Evolutionary conservation across 2,888 invertebrate genomes (phyloP), one percentile per base, ranked within the genome.

Genomic region (Campopleginae sp.): DNA sequence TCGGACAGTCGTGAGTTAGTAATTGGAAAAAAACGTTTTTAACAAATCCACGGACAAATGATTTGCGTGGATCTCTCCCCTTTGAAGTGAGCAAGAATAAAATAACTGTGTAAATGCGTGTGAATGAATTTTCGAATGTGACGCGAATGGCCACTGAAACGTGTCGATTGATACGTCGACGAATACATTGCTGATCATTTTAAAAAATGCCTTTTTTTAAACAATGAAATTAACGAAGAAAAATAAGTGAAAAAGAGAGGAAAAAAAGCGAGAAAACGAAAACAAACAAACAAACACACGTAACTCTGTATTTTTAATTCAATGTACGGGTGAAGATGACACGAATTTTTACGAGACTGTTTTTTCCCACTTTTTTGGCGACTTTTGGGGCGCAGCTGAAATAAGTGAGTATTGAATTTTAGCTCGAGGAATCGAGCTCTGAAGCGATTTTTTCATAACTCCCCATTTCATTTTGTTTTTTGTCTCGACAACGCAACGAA

Each of bases 361-460:
- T 90, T 92, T 93, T 93, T 93, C 91, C 92, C 91, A 93, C 92
- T 93, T 93, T 94, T 93, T 93, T 93, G 93, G 94, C 93, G 93
- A 94, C 93, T 93, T 92, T 91, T 91, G 93, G 91, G 93, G 93
- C 93, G 91, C 93, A 92, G 92, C 90, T 89, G 90, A 89, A 87
- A 90, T 89, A 92, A 92, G 94, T 94, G 94, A 94, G 94, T 94
- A 94, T 93, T 90, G 86, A 90, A 85, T 87, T 80, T 89, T 90
- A 91, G 91, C 90, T 91, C 90, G 90, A 86, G 85, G 85, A 75
- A 82, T 90, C 91, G 90, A 92, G 88, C 91, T 91, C 89, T 89
- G 90, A 88, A 89, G 89, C 87, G 86, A 86, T 91, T 90, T 90
- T 88, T 89, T 89, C 89, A 82, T 89, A 89, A 85, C 87, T 87